Conservation (phyloP, 1,140 invertebrate species). For the Rhopalosiphum maidis region DNA sequence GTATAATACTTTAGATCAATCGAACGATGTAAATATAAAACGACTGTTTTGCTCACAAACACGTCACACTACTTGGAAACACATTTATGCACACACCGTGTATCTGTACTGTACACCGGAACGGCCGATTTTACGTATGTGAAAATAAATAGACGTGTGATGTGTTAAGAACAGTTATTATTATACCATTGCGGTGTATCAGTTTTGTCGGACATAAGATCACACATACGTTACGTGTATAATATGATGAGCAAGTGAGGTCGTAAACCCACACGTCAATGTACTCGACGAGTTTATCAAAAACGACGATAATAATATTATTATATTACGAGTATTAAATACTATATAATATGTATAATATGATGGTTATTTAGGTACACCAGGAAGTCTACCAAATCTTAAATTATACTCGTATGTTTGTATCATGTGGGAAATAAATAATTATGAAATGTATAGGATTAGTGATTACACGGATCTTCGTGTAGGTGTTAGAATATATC, state of each 20-base stretch:
- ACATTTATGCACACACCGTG: background rate
- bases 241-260: background rate
- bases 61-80: background rate
- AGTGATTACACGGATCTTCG: background rate
- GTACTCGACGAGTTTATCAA: background rate
- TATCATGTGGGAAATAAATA: background rate
- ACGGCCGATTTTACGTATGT: background rate
- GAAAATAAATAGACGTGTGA: background rate
- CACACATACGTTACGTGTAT: background rate
- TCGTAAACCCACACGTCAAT: background rate
- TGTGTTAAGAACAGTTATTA: slow-evolving; percentile 28
- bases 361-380: background rate
- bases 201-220: background rate
- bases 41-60: background rate
- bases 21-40: background rate
- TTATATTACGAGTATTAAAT: background rate
- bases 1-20: background rate
- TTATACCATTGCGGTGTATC: background rate
- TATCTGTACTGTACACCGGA: background rate
- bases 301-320: background rate
- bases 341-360: background rate
- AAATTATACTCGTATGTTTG: background rate
- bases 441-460: background rate
- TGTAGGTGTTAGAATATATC: background rate
- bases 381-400: background rate